Percentiles rank a stretch among this genome's conserved stretches.
phyloP scores from a whole-genome alignment of 2,113 vertebrate species.

The Petrocephalus zakoni region DNA sequence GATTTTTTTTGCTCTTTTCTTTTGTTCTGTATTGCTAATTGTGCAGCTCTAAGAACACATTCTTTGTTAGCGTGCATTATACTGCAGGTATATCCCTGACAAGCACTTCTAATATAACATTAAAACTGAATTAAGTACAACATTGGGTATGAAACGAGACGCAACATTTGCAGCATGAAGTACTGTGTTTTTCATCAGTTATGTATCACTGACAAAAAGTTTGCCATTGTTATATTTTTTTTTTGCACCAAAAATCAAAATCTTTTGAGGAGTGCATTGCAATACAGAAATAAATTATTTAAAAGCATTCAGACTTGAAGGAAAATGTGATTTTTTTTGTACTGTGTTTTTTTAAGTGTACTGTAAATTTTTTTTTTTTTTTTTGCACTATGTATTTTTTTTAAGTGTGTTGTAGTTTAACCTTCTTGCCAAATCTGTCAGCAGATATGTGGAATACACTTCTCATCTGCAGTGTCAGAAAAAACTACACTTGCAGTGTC shows the following conservation, averaged over 20 bases:
- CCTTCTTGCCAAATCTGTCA: neutral
- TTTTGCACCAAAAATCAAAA: neutral
- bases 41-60: neutral
- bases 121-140: neutral
- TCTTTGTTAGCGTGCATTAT: constrained; percentile 10
- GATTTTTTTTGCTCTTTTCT: neutral
- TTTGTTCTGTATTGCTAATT: neutral
- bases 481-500: neutral
- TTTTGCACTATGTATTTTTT: neutral
- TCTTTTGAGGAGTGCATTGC: neutral
- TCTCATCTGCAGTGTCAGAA: neutral
- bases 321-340: neutral
- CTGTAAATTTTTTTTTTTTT: neutral
- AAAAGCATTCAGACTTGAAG: neutral
- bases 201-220: neutral
- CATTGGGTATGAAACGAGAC: neutral
- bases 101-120: neutral
- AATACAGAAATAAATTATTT: constrained; percentile 8
- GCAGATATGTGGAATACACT: neutral
- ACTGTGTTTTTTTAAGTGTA: neutral
- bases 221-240: neutral
- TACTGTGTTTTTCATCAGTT: constrained; percentile 6
- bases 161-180: neutral
- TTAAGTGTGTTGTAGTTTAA: neutral
- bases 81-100: neutral